Percentiles rank a stretch among this genome's conserved stretches.
phyloP scores from a whole-genome alignment of 2,888 invertebrate species.

The Phalangium opilio region DNA sequence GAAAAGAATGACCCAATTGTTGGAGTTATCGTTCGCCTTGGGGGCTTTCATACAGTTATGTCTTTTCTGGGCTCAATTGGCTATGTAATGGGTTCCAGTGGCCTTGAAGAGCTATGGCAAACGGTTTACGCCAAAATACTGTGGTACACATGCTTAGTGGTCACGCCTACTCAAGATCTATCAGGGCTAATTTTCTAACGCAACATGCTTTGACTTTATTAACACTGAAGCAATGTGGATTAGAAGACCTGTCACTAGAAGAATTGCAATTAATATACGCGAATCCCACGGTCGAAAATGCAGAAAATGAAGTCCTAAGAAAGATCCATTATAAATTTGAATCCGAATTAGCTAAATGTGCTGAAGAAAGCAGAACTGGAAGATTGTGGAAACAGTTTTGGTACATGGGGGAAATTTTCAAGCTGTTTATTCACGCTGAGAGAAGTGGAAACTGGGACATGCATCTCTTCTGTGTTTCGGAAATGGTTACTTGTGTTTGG shows the following conservation, averaged over 20 bases:
- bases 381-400: background rate
- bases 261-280: no score
- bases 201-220: slow-evolving; percentile 1
- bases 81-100: slow-evolving; percentile 15
- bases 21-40: slow-evolving; percentile 9
- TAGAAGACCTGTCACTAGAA: no score
- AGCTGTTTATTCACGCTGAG: slow-evolving; percentile 1
- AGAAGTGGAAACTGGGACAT: background rate
- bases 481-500: background rate
- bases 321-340: background rate
- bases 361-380: background rate
- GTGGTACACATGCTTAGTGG: slow-evolving; percentile 15
- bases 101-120: slow-evolving; percentile 15
- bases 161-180: slow-evolving; percentile 14
- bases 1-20: slow-evolving; percentile 6
- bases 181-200: slow-evolving; percentile 16
- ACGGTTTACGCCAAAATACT: slow-evolving; percentile 12
- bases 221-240: background rate
- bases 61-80: slow-evolving; percentile 15
- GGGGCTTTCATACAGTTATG: slow-evolving; percentile 17
- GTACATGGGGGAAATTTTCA: background rate
- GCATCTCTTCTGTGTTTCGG: background rate
- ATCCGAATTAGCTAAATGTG: background rate
- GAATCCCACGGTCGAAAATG: no score
- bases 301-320: no score